A percentile compares a stretch with the other conserved stretches of the same genome.
phyloP scores from a whole-genome alignment of 2,113 vertebrate species.

The Nematolebias whitei region DNA sequence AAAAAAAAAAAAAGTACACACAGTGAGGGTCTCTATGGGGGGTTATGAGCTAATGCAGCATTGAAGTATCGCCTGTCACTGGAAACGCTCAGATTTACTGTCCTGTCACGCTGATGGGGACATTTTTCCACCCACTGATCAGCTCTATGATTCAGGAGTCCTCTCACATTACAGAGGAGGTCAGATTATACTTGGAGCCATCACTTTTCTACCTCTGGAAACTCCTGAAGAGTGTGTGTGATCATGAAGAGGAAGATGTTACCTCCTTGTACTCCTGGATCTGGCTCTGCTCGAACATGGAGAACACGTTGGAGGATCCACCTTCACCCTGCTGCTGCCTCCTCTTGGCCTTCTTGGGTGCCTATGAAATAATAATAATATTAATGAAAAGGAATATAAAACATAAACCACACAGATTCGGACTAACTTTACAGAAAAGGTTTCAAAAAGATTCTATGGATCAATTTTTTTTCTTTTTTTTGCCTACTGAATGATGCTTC shows the following conservation, averaged over 20 bases:
- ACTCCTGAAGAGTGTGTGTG: background rate
- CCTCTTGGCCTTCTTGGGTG: constrained; percentile 94
- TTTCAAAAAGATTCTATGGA: background rate
- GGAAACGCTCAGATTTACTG: constrained; percentile 45
- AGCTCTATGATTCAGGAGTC: background rate
- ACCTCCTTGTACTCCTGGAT: constrained; percentile 98
- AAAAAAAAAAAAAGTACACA: constrained; percentile 22
- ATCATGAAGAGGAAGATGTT: constrained; percentile 40
- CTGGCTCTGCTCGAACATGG: constrained; percentile 96
- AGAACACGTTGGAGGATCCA: constrained; percentile 93
- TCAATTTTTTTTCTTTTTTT: background rate
- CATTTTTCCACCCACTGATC: constrained; percentile 16
- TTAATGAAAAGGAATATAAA: background rate
- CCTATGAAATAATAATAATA: constrained; percentile 66
- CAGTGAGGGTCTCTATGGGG: constrained; percentile 28
- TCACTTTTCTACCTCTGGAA: background rate
- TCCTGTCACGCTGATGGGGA: constrained; percentile 32
- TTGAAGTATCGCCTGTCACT: constrained; percentile 40
- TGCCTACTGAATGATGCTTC: background rate
- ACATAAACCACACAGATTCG: constrained; percentile 11
- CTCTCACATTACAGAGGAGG: constrained; percentile 5
- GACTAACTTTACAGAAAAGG: background rate
- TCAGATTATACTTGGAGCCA: constrained; percentile 22
- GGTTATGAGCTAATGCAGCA: constrained; percentile 37
- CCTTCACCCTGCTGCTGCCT: constrained; percentile 84